Evolutionary conservation across 37 sponge, comb jelly and placozoan genomes (phyloP).

Genomic region (Chondrosia reniformis): DNA sequence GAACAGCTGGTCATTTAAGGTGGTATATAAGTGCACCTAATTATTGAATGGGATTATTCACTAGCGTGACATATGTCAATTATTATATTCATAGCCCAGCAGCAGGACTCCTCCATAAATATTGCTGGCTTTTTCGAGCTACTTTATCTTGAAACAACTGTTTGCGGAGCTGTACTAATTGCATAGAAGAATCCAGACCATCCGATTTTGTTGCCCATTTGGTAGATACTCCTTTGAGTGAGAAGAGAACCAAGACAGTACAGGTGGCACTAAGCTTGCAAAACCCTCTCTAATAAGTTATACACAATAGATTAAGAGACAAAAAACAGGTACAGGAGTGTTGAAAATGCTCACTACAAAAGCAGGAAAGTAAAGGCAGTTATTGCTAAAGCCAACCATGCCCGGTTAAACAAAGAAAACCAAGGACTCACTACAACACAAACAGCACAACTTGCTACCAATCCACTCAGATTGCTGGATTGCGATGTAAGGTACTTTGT

Average conservation of each 20-base stretch:
- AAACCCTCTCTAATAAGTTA: not conserved
- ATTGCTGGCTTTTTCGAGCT: no score
- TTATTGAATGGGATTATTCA: no score
- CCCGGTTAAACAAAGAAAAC: conserved; percentile 4
- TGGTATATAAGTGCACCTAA: no score
- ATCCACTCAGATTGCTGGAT: conserved; percentile 18
- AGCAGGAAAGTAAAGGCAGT: conserved; percentile 21
- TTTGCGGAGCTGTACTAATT: no score
- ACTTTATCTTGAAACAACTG: no score
- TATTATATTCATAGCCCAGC: no score
- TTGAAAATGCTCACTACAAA: conserved; percentile 9
- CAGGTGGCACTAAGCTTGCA: not conserved
- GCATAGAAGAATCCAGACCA: not conserved
- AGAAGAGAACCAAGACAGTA: not conserved
- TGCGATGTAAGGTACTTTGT: no score
- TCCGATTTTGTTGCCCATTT: not conserved
- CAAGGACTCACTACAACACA: not conserved
- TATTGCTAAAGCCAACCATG: not conserved
- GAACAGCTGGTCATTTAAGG: no score
- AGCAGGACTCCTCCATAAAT: no score
- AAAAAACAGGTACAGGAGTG: not conserved
- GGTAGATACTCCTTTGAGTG: not conserved
- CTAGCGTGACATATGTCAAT: no score
- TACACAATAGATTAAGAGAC: conserved; percentile 2
- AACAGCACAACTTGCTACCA: not conserved